Evolutionary conservation across 2,797 vertebrate species (phyloP), one percentile per base, ranked within the genome.

Genomic region (Lacerta bilineata): DNA sequence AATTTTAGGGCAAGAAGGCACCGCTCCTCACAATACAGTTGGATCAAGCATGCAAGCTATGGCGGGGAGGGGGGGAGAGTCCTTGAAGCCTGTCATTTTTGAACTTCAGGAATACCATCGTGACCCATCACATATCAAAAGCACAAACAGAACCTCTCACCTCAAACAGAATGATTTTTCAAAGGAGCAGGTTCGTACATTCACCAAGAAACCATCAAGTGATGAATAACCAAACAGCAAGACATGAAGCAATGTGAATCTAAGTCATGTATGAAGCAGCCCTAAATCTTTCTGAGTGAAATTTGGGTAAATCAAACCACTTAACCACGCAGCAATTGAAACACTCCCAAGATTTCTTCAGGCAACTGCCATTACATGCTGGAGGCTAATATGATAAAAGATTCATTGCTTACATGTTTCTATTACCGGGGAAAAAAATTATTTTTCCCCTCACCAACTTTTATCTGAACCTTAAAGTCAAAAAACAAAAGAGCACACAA

Each of bases 321-420:
- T 83, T 80, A 2, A 33, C 3, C 87, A 76, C 64, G 1, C 2
- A 17, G 78, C 7, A 84, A 33, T 87, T 17, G 87, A 93, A 85
- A 92, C 27, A 20, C 69, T 86, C 80, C 6, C n/a, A 83, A 66
- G 69, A 85, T 87, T 92, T 87, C 78, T 94, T 83, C 66, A 90
- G 82, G 86, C 77, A 93, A 87, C 83, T 91, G 23, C 71, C 27
- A 87, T 85, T 80, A 81, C n/a, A 64, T 83, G 87, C 33, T 90
- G 91, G 68, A 87, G 85, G 85, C 86, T 91, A 89, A 78, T 15
- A 87, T 50, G 72, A 46, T 90, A 89, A 94, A 93, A 90, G 80
- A 93, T 29, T 66, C 29, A 68, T 90, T 50, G 61, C 43, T 80
- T 23, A 55, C 84, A 79, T 59, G 18, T 76, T 92, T 33, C 66